These are phyloP conservation scores for Prunella strophiata DNA, from an alignment of 2,797 vertebrate genomes.

Conservation along the genomic window DNA sequence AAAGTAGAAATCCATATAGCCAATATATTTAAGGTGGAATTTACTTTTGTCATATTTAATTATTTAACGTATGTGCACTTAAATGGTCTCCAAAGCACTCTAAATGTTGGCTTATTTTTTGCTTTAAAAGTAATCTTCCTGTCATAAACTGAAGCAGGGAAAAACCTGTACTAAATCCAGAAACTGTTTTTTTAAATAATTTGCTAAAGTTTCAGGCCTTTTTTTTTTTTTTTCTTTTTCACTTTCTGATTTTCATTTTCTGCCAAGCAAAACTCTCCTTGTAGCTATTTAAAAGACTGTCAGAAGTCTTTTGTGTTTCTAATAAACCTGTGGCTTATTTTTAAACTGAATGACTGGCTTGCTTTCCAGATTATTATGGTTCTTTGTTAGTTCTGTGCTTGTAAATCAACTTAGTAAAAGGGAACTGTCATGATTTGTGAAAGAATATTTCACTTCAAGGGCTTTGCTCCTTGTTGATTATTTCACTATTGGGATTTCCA, in stretches of 20 bases:
- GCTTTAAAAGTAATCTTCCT: neutral
- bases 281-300: constrained; percentile 24
- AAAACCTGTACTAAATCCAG: neutral
- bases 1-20: neutral
- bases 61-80: neutral
- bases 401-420: neutral
- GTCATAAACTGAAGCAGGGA: neutral
- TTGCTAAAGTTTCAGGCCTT: neutral
- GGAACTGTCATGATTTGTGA: neutral
- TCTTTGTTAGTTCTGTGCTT: neutral
- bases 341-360: neutral
- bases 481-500: neutral
- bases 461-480: neutral
- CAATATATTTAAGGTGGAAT: neutral
- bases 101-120: neutral
- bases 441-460: neutral
- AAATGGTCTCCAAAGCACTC: neutral
- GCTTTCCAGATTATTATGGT: neutral
- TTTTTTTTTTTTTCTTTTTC: neutral
- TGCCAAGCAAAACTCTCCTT: neutral
- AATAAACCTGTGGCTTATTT: neutral
- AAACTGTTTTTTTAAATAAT: neutral
- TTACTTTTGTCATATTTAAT: neutral
- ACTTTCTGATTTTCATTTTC: neutral
- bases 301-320: neutral